Percentiles rank a stretch among this genome's conserved stretches.
Evolutionary conservation across 2,888 invertebrate species (phyloP).

Genomic region (Melanophora roralis): DNA sequence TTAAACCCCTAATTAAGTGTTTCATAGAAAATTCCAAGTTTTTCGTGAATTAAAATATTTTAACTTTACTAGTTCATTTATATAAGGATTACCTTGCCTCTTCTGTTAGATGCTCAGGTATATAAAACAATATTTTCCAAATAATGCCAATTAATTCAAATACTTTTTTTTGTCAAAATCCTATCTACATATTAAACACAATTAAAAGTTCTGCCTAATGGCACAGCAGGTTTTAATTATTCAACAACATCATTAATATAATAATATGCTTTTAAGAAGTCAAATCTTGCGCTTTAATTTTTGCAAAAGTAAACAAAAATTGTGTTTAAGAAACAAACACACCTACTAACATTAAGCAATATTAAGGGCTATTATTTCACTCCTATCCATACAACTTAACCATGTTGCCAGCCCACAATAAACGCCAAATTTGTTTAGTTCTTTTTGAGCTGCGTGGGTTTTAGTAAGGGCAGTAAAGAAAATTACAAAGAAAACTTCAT

Average conservation of each 20-base stretch:
- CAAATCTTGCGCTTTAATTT: background rate
- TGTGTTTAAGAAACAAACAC: no score
- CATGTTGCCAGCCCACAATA: background rate
- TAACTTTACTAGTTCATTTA: no score
- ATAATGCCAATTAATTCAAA: background rate
- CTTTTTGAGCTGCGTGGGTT: slow-evolving; percentile 1
- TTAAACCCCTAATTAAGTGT: no score
- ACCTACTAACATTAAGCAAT: no score
- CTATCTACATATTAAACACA: background rate
- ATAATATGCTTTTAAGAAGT: background rate
- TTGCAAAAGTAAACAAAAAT: no score
- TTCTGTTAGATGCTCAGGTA: no score
- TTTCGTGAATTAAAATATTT: no score
- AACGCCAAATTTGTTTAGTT: background rate
- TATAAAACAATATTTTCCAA: background rate
- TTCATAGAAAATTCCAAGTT: no score
- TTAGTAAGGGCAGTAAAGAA: background rate
- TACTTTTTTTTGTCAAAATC: background rate
- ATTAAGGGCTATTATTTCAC: no score
- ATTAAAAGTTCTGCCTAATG: background rate
- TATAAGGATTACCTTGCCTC: no score
- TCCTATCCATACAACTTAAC: no score
- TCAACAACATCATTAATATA: background rate
- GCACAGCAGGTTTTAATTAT: slow-evolving; percentile 1
- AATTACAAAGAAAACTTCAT: background rate